Conservation (phyloP, 1,140 invertebrate species). For the Atta texana region DNA sequence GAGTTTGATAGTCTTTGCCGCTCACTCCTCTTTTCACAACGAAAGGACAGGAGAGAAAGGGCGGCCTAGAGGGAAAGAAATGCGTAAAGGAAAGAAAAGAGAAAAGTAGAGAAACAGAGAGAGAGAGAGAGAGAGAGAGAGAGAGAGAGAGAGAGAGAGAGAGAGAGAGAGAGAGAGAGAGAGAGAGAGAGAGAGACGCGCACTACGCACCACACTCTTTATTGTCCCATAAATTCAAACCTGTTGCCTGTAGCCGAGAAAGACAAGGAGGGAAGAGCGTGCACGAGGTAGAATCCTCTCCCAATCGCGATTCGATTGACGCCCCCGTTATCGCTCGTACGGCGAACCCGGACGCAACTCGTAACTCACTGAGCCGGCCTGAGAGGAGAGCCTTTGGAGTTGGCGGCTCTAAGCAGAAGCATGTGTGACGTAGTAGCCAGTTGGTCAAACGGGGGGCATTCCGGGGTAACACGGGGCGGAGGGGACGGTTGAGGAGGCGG, state of each 20-base stretch:
- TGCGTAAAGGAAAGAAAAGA: conserved; percentile 59
- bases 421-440: conserved; percentile 81
- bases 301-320: conserved; percentile 78
- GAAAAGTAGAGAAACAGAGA: conserved; percentile 52
- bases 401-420: conserved; percentile 80
- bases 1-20: conserved; percentile 85
- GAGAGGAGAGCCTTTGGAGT: conserved; percentile 75
- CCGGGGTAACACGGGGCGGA: conserved; percentile 66
- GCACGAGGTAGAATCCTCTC: conserved; percentile 73
- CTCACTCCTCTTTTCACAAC: conserved; percentile 66
- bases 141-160: conserved; percentile 76
- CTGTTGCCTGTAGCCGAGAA: conserved; percentile 83
- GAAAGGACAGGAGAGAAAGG: conserved; percentile 72
- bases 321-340: conserved; percentile 78
- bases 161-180: too few relatives aligned
- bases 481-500: conserved; percentile 82
- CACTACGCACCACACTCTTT: conserved; percentile 84
- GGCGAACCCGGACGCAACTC: conserved; percentile 81
- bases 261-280: conserved; percentile 71
- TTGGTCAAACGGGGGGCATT: conserved; percentile 79
- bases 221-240: conserved; percentile 87
- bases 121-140: conserved; percentile 65
- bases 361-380: conserved; percentile 80
- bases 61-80: conserved; percentile 58
- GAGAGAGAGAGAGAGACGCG: conserved; percentile 79